Conservation (phyloP, 2,797 vertebrate species). For the Pangasius macronema region DNA sequence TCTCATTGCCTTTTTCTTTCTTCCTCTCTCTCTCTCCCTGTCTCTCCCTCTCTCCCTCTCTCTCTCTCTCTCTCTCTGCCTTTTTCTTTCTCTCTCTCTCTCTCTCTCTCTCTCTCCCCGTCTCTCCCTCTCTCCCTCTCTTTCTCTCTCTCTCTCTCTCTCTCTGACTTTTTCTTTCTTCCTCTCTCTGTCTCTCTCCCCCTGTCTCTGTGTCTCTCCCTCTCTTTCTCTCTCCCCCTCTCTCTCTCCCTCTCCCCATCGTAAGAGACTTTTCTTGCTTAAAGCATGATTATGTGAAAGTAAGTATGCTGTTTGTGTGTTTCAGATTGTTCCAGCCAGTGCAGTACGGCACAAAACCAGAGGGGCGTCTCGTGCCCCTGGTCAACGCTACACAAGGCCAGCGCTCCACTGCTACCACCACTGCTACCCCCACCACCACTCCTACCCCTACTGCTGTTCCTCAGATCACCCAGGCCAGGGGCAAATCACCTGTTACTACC, state of each 20-base stretch:
- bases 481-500: slow-evolving; percentile 73
- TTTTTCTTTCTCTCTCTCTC: background rate
- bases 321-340: slow-evolving; percentile 88
- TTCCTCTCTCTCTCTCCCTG: background rate
- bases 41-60: background rate
- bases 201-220: background rate
- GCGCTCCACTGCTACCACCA: slow-evolving; percentile 63
- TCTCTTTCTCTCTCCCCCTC: background rate
- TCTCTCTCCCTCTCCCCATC: background rate
- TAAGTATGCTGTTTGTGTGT: background rate
- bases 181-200: background rate
- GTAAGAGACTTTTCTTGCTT: too few species aligned
- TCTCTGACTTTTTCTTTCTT: background rate
- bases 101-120: background rate
- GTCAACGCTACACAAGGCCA: slow-evolving; percentile 71
- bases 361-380: slow-evolving; percentile 83
- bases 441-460: slow-evolving; percentile 64
- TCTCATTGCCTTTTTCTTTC: background rate
- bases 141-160: background rate
- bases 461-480: slow-evolving; percentile 72
- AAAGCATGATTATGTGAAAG: background rate
- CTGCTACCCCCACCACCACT: slow-evolving; percentile 57
- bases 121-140: background rate
- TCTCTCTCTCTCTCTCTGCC: background rate
- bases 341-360: slow-evolving; percentile 90